These are phyloP conservation scores for Triplophysa yarkandensis DNA, from an alignment of 2,797 vertebrate genomes.

Conservation along the genomic window DNA sequence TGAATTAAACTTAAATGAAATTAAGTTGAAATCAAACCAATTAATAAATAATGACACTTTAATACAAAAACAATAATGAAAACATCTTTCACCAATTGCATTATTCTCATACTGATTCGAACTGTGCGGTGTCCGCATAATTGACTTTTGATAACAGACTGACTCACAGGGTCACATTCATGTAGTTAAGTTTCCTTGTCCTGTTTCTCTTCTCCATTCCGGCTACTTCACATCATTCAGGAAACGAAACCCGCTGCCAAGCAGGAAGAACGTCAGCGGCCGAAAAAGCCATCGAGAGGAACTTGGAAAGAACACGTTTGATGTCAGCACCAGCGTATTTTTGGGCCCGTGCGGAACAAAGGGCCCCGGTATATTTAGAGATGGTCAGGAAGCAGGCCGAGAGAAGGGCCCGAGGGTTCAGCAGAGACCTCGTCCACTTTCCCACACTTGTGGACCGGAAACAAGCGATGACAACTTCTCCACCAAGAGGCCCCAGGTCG, in stretches of 20 bases:
- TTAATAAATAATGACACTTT: too few relatives aligned
- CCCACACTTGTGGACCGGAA: constrained; percentile 78
- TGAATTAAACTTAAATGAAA: too few relatives aligned
- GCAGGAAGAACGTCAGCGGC: constrained; percentile 62
- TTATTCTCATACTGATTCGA: neutral
- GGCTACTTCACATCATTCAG: constrained; percentile 52
- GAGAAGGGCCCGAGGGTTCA: constrained; percentile 57
- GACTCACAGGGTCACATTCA: constrained; percentile 34
- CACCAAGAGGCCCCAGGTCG: constrained; percentile 65
- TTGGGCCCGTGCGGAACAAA: constrained; percentile 65
- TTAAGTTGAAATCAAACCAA: too few relatives aligned
- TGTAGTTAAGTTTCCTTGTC: constrained; percentile 48
- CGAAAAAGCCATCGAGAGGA: constrained; percentile 59
- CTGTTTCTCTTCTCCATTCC: constrained; percentile 25
- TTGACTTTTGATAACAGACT: constrained; percentile 42
- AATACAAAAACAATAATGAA: too few relatives aligned
- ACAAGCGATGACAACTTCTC: constrained; percentile 71
- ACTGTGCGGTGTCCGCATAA: constrained; percentile 23
- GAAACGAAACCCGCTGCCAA: constrained; percentile 53
- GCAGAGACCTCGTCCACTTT: constrained; percentile 69
- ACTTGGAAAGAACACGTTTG: constrained; percentile 69
- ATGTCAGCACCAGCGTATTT: constrained; percentile 67
- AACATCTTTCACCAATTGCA: too few relatives aligned
- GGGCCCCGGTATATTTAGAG: constrained; percentile 69
- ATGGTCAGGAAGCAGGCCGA: constrained; percentile 71